Base-by-base conservation (phyloP, 2,888 invertebrate genomes). In the Eretmocerus hayati region DNA sequence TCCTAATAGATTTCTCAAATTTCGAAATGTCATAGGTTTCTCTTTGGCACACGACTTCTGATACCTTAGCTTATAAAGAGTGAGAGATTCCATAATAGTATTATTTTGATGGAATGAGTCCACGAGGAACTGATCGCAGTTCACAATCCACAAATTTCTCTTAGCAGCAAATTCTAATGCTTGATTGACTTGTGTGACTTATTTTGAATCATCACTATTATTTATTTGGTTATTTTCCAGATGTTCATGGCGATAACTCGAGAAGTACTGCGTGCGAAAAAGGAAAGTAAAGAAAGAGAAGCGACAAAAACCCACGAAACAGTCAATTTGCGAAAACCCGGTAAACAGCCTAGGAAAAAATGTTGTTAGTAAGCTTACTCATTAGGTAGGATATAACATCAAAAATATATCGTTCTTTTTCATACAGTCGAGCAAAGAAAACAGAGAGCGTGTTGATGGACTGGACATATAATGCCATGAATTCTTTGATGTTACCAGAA, bases 191-290 rank as follows among this genome's bases (percentile, higher is more conserved):
- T 19, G 18, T 21, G 30, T 21, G 32, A 11, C 20, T 11, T 31
- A 16, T 18, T 33, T 20, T 38, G 15, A 33, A 33, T n/a, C 15
- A n/a, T 33, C 21, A n/a, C n/a, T n/a, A n/a, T n/a, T n/a, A n/a
- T n/a, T n/a, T n/a, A n/a, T n/a, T 42, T 52, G 59, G n/a, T n/a
- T n/a, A n/a, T n/a, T n/a, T n/a, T 72, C 32, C 67, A 83, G 83
- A 84, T 84, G 83, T 85, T 85, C 68, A 77, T 78, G 72, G 79
- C 81, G 59, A 81, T 85, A 61, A 84, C 84, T 49, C 80, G 81
- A 59, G 84, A 90, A 79, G 93, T 93, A 59, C 77, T 94, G 71
- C 80, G 82, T 69, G 85, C 87, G 55, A 93, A 93, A 76, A 81
- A 85, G 72, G 86, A 86, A 72, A 80, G 81, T 75, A 84, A 81